Conservation (phyloP, 1,140 invertebrate genomes). For the Linepithema humile region DNA sequence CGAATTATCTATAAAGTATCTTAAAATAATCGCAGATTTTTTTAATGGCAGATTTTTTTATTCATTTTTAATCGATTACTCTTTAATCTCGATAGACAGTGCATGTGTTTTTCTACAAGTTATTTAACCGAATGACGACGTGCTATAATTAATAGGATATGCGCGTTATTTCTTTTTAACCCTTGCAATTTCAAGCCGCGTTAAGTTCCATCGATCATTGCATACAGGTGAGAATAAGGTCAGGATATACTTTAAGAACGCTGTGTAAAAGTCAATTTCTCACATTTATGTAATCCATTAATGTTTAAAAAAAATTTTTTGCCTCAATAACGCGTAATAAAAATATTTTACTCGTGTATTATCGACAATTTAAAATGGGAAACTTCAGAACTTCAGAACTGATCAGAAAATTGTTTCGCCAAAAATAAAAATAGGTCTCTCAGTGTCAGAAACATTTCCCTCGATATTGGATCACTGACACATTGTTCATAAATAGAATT, state of each 20-base stretch:
- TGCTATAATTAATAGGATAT: conserved; percentile 38
- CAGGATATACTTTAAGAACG: conserved; percentile 10
- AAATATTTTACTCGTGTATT: neutral
- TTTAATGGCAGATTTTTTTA: neutral
- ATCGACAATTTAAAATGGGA: neutral
- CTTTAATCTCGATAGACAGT: neutral
- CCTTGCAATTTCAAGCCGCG: conserved; percentile 50
- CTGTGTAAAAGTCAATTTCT: conserved; percentile 22
- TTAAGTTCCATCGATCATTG: conserved; percentile 47
- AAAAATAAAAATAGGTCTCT: conserved; percentile 24
- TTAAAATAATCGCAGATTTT: neutral
- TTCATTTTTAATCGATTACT: neutral
- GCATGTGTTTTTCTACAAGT: neutral
- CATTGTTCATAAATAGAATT: neutral
- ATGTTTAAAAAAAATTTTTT: neutral
- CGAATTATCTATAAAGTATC: neutral
- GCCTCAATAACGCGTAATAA: neutral
- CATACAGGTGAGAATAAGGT: conserved; percentile 29
- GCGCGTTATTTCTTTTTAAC: conserved; percentile 43
- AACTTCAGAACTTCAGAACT: conserved; percentile 15
- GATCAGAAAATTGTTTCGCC: neutral
- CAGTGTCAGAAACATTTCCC: neutral
- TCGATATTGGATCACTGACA: neutral
- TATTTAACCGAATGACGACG: neutral
- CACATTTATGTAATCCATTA: conserved; percentile 16